Base-by-base conservation (phyloP, 2,888 invertebrate species). In the Monopis laevigella region DNA sequence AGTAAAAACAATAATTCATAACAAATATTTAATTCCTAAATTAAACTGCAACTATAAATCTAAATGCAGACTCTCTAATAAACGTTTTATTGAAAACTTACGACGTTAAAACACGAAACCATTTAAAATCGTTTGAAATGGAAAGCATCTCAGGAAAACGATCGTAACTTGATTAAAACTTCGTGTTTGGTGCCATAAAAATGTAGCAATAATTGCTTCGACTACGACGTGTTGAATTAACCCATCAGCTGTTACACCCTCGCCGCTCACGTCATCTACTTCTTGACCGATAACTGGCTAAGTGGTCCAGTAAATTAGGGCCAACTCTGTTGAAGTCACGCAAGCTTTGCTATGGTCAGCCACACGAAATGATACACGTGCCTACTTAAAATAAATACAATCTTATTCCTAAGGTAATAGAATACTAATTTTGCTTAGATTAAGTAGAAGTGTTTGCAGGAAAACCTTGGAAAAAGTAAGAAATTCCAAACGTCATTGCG, bases 261-360 rank as follows among this genome's bases (percentile, higher is more conserved):
- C n/a, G 14, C 6, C 34, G 5, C 13, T 27, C 12, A 21, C 43
- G 38, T 40, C 50, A 48, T 51, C 51, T 51, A 53, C 62, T 60
- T 62, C 62, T 60, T 62, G 60, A 48, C 53, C 64, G 62, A 70
- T 72, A 72, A 70, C 69, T 65, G 67, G 62, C 59, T 70, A 71
- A 72, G 69, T 67, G 65, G 60, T 48, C 52, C 52, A 52, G 51
- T 55, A 59, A 65, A 64, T 62, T 64, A 59, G 63, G 62, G 56
- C 55, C 56, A 50, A 55, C 46, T 13, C 29, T 55, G 59, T 51
- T 50, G 55, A 47, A 55, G 72, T 72, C 74, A 74, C 74, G 73
- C 74, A 65, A 74, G 40, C 29, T 16, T 32, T 17, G 36, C 5
- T 11, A 29, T 29, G 12, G 7, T 10, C 11, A 29, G 12, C 6